Evolutionary conservation across 2,888 invertebrate genomes (phyloP).

Genomic region (Drosophila rellima): DNA sequence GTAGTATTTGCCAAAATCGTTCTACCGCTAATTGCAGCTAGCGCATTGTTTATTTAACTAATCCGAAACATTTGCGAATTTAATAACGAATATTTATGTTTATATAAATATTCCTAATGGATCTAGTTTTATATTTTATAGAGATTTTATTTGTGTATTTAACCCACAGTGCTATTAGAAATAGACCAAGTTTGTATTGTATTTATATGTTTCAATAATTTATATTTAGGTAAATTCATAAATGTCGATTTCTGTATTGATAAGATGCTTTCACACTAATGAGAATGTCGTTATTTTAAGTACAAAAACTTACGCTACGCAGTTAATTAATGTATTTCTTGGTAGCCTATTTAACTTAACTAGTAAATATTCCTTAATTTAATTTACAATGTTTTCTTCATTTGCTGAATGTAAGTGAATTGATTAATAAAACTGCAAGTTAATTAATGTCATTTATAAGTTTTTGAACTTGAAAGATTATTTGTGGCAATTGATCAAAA

Average conservation of each 20-base stretch:
- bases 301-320: too few species aligned
- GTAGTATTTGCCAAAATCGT: neutral
- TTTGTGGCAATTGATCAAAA: constrained; percentile 12
- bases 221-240: neutral
- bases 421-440: too few species aligned
- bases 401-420: too few species aligned
- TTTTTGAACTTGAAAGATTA: too few species aligned
- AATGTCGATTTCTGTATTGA: too few species aligned
- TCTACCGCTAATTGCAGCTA: constrained; percentile 9
- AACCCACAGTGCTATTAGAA: neutral
- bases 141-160: neutral
- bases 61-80: neutral
- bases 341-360: too few species aligned
- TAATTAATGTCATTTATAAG: too few species aligned
- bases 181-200: neutral
- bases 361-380: too few species aligned
- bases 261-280: too few species aligned
- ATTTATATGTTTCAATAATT: neutral
- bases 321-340: too few species aligned
- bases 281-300: too few species aligned
- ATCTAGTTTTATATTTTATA: neutral
- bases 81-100: neutral
- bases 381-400: too few species aligned
- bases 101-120: neutral
- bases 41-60: constrained; percentile 9